Evolutionary conservation across 2,113 vertebrate species (phyloP).

Genomic region (Protobothrops mucrosquamatus): DNA sequence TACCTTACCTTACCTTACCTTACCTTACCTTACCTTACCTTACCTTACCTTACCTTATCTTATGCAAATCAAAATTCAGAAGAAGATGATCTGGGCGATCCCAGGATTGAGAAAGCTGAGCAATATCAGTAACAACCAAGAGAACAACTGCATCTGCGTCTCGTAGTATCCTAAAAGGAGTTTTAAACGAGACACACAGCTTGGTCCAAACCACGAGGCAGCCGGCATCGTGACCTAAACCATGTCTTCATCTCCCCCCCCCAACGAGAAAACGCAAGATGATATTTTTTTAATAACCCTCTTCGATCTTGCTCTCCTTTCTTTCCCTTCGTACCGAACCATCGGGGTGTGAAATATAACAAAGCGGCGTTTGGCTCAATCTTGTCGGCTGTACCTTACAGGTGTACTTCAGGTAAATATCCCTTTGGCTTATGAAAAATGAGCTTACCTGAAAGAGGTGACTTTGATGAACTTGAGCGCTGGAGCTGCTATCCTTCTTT

Average conservation of each 20-base stretch:
- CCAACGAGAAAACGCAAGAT: slow-evolving; percentile 1
- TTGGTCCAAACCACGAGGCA: not conserved
- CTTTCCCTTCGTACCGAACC: slow-evolving; percentile 77
- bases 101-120: not conserved
- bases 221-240: not conserved
- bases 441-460: slow-evolving; percentile 84
- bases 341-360: slow-evolving; percentile 98
- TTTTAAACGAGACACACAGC: not conserved
- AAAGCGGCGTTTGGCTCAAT: slow-evolving; percentile 94
- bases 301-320: slow-evolving; percentile 46
- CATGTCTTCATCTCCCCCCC: not conserved
- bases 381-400: slow-evolving; percentile 88
- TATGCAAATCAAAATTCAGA: too few species aligned
- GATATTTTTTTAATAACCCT: slow-evolving; percentile 17
- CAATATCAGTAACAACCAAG: not conserved
- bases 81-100: not conserved
- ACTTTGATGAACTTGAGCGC: slow-evolving; percentile 97
- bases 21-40: too few species aligned
- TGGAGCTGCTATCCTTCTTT: slow-evolving; percentile 94
- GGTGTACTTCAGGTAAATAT: slow-evolving; percentile 90
- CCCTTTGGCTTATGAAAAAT: slow-evolving; percentile 97
- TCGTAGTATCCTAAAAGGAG: not conserved
- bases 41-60: too few species aligned
- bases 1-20: too few species aligned
- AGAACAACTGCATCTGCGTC: too few species aligned